Conservation (phyloP, 2,113 vertebrate species). For the Alces alces region DNA sequence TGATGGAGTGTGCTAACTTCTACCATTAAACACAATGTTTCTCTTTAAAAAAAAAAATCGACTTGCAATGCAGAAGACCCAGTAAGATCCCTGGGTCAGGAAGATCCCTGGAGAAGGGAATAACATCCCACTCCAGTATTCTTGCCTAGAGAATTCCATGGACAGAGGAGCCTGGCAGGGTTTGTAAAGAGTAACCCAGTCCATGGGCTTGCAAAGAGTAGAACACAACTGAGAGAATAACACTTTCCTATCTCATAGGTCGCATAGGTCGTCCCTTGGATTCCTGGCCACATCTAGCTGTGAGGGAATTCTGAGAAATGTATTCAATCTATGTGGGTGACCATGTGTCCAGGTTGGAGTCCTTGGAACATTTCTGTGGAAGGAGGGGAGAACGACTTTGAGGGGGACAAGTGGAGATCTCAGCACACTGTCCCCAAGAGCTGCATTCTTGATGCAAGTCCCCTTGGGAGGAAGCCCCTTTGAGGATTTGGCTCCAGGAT, state of each 20-base stretch:
- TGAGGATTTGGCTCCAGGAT: background rate
- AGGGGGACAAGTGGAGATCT: background rate
- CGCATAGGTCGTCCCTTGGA: background rate
- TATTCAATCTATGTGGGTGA: background rate
- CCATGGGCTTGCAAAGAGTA: background rate
- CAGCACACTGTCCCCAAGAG: background rate
- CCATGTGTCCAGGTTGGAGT: background rate
- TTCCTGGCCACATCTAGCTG: background rate
- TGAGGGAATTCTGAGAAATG: background rate
- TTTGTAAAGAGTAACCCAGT: background rate
- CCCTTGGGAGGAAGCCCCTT: background rate
- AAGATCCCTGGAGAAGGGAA: background rate
- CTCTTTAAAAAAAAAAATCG: background rate
- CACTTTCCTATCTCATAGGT: background rate
- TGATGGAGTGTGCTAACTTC: conserved; percentile 51
- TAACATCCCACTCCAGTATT: background rate
- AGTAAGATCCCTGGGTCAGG: background rate
- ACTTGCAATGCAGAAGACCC: background rate
- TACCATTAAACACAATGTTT: conserved; percentile 70
- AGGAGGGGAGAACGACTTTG: background rate
- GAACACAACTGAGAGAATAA: background rate
- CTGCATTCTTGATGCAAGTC: background rate
- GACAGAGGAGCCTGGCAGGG: background rate
- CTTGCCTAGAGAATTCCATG: background rate
- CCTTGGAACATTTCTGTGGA: background rate